Base-by-base conservation (phyloP, 1,140 invertebrate genomes). In the Drosophila chauvacae region DNA sequence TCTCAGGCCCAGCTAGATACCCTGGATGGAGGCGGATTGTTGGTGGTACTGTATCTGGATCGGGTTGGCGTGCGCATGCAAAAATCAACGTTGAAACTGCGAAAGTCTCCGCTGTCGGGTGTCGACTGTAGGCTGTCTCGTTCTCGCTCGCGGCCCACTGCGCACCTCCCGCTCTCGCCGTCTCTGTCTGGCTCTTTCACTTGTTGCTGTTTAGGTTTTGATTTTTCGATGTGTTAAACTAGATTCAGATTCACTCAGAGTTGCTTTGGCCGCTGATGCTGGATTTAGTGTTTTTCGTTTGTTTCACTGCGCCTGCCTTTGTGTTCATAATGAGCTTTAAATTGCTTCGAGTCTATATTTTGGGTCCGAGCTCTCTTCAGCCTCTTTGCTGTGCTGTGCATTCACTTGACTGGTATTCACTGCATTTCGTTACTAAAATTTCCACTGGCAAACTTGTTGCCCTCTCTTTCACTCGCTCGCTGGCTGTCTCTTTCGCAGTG, bases 341-440 rank as follows among this genome's bases (percentile, higher is more conserved):
- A 68, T 61, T 60, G 70, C 66, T 82, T 59, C 47, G 65, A 56
- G 44, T 60, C 53, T 56, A 39, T 60, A 16, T 57, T 64, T 63
- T 20, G 16, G 16, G 45, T 48, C 23, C 13, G 44, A 51, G 26
- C 28, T 59, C 63, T 45, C 65, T 55, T 48, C 23, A 58, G 80
- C 59, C 57, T 74, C 71, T 88, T 87, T 61, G 55, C 56, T 47
- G n/a, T 33, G 50, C 48, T 50, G 48, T 50, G 62, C 61, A 76
- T 66, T 77, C 68, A 51, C 41, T 47, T 56, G 45, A 66, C 71
- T 18, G 44, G 64, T 77, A 57, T 81, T 85, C 81, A 85, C 77
- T 81, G 77, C 81, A 88, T 81, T 88, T 88, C 87, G 78, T 81
- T 88, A 77, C 83, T 90, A 90, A 88, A 90, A 81, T 90, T 90